Evolutionary conservation across 30 jellyfish, hydroid and myxozoan genomes (phyloP), one percentile per base, ranked within the genome.

Genomic region (Morbakka virulenta): DNA sequence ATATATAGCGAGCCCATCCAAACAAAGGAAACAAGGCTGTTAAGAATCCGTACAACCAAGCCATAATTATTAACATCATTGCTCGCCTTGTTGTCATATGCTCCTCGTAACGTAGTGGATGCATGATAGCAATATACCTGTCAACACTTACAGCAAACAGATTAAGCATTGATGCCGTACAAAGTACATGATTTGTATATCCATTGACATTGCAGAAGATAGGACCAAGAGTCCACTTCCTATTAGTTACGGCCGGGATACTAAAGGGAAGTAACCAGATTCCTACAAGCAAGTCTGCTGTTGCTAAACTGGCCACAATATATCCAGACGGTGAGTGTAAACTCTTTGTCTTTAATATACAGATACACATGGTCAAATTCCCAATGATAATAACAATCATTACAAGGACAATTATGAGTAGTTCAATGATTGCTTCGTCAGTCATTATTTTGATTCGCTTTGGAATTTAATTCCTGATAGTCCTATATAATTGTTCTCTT

Each of bases 221-320:
- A n/a, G 61, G 3, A 2, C 92, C 92, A 67, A 61, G 27, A 0
- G 76, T 69, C 93, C 93, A 81, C 0, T 32, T 61, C 4, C 57
- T 66, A 34, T 35, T 50, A 32, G 70, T 47, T 24, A 81, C 93
- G 2, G 93, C 84, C 2, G 86, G 93, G 9, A 81, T 71, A 32
- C 93, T 81, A 57, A 81, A 81, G 0, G 93, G 93, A 50, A 81
- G 34, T 24, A 81, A 51, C 85, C 93, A 69, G 1, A 81, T 27
- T 25, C 93, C 93, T 32, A 81, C 85, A 2, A 81, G 47, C 4
- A 81, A 61, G 32, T 81, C 93, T 1, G 93, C 93, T 32, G 70
- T 77, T 20, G 93, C 85, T 50, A 81, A 49, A 28, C 93, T 81
- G 2, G 78, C 78, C 1, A 81, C 93, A 22, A 81, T 81, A 52